Evolutionary conservation across 2,888 invertebrate species (phyloP).

Genomic region (Cartodere bifasciata): DNA sequence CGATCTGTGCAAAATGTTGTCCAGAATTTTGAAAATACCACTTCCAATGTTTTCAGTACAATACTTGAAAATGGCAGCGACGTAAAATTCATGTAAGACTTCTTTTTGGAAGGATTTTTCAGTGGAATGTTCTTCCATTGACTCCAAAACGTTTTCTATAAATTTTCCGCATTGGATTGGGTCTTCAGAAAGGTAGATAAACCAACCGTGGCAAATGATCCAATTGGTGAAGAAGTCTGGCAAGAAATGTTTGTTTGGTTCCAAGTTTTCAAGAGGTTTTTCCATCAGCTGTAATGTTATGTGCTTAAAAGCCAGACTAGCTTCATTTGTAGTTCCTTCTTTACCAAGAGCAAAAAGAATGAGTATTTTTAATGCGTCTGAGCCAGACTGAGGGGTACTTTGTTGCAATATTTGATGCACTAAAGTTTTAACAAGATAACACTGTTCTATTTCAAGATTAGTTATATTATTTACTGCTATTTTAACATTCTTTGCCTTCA

Average conservation of each 20-base stretch:
- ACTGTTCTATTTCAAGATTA: slow-evolving; percentile 29
- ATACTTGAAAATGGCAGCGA: slow-evolving; percentile 30
- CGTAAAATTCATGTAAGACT: slow-evolving; percentile 34
- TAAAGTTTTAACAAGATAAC: slow-evolving; percentile 34
- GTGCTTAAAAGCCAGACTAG: slow-evolving; percentile 27
- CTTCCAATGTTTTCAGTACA: slow-evolving; percentile 26
- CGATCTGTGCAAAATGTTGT: slow-evolving; percentile 31
- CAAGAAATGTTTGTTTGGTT: slow-evolving; percentile 33
- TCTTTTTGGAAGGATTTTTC: slow-evolving; percentile 29
- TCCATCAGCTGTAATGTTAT: slow-evolving; percentile 24
- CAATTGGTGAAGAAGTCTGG: slow-evolving; percentile 41
- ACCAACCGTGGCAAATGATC: slow-evolving; percentile 41
- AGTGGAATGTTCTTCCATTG: slow-evolving; percentile 19
- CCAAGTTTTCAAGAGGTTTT: slow-evolving; percentile 16
- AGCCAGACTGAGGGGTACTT: slow-evolving; percentile 12
- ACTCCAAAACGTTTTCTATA: slow-evolving; percentile 26
- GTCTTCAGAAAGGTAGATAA: slow-evolving; percentile 34
- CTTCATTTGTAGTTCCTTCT: slow-evolving; percentile 22
- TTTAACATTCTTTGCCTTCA: slow-evolving; percentile 26
- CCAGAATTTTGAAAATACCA: slow-evolving; percentile 32
- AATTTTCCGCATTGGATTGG: slow-evolving; percentile 28
- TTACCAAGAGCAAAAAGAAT: slow-evolving; percentile 23
- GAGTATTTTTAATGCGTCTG: slow-evolving; percentile 23
- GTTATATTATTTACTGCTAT: slow-evolving; percentile 19
- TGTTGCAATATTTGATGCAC: slow-evolving; percentile 21